Evolutionary conservation across 2,113 vertebrate species (phyloP), one percentile per base, ranked within the genome.

Genomic region (Ictalurus punctatus): DNA sequence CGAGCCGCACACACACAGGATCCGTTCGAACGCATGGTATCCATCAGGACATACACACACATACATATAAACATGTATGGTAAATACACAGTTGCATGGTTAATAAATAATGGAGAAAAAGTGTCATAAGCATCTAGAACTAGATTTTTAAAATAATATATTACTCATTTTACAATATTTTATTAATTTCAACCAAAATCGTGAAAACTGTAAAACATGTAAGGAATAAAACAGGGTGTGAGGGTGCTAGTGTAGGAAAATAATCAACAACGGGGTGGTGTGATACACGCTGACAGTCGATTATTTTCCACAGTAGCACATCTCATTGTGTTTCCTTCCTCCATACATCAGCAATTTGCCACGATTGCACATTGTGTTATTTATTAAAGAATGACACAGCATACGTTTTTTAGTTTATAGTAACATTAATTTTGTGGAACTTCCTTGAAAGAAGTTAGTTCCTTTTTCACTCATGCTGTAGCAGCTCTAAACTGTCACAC

Each of bases 11-110:
- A 88, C 56, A 96, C 95, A 0, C 92, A 94, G 12, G 95, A 96
- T 80, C 94, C 97, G 0, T 96, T 96, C 88, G 95, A 98, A 80
- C 95, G 98, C 27, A 99, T 99, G 98, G 98, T 99, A 95, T 96
- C 27, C 17, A 16, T 44, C 80, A 52, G 23, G 25, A n/a, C 87
- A 86, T 85, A 71, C 69, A 79, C n/a, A 76, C 13, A 61, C 34
- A 85, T 58, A 76, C 30, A 54, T 37, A 37, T 37, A 34, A n/a
- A 48, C 52, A 9, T 59, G 17, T 34, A 48, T 65, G 10, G 67
- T 52, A 52, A 52, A 52, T 52, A 52, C 9, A 52, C 48, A 10
- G 8, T 52, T 52, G 48, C n/a, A 56, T 79, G 73, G 21, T 74
- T 74, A 44, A 74, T 44, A 74, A 74, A n/a, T 10, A 65, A 25